phyloP scores from a whole-genome alignment of 1,140 invertebrate genomes.

The Lineus longissimus region DNA sequence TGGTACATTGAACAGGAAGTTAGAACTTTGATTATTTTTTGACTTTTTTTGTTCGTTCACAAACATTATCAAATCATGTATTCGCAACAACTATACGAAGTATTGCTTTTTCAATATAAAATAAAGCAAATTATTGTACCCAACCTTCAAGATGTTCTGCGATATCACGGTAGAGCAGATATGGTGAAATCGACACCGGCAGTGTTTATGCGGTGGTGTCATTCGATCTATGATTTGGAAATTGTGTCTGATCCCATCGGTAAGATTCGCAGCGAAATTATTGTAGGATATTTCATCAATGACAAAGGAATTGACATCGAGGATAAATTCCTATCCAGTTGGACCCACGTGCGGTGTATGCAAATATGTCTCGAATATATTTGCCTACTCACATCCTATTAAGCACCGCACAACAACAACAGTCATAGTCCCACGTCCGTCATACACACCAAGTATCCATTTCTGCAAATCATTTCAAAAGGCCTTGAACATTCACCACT shows the following conservation, averaged over 20 bases:
- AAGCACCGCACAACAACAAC: background rate
- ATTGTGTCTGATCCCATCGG: background rate
- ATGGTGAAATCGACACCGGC: background rate
- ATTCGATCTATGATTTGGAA: too few species aligned
- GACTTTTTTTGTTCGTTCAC: too few species aligned
- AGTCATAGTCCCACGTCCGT: background rate
- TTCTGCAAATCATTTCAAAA: background rate
- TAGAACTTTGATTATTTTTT: background rate
- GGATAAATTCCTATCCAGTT: slow-evolving; percentile 1
- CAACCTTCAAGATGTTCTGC: background rate
- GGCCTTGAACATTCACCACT: background rate
- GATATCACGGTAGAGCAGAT: background rate
- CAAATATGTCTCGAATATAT: background rate
- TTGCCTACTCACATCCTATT: background rate
- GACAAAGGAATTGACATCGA: background rate
- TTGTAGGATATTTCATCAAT: background rate
- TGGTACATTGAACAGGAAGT: background rate
- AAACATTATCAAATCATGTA: too few species aligned
- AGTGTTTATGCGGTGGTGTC: background rate
- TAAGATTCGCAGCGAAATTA: background rate
- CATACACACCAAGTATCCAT: background rate
- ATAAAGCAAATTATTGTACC: slow-evolving; percentile 1
- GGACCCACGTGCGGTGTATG: background rate
- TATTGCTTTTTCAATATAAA: slow-evolving; percentile 3
- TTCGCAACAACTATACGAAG: background rate